phyloP scores from a whole-genome alignment of 2,797 vertebrate genomes.

The Brotula barbata region DNA sequence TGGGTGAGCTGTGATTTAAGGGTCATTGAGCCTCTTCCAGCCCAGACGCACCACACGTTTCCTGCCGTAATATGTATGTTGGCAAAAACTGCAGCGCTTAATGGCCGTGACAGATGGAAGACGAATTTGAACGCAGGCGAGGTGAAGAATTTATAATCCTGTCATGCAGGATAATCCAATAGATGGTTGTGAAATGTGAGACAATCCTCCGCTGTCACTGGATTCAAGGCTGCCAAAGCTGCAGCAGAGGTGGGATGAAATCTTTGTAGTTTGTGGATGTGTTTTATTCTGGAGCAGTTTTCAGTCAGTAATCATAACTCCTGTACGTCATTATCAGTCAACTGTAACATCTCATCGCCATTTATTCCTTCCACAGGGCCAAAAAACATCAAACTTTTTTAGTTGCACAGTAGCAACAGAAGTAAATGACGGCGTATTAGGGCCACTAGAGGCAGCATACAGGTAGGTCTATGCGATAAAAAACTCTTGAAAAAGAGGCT shows the following conservation, averaged over 20 bases:
- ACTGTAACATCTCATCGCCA: neutral
- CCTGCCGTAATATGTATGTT: conserved; percentile 1
- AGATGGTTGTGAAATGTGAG: neutral
- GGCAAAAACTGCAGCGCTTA: conserved; percentile 6
- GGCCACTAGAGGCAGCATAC: no score
- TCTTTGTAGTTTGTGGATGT: neutral
- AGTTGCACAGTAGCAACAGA: neutral
- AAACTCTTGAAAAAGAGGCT: no score
- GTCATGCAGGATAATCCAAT: conserved; percentile 1
- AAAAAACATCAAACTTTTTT: conserved; percentile 2
- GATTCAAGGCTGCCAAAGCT: neutral
- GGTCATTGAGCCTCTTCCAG: neutral
- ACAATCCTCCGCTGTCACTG: neutral
- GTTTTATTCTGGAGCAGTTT: conserved; percentile 17
- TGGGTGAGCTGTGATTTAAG: conserved; percentile 3
- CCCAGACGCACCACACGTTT: neutral
- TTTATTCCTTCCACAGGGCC: neutral
- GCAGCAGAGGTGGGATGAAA: neutral
- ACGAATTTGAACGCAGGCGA: neutral
- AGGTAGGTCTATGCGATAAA: no score
- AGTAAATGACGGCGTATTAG: neutral
- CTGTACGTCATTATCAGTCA: neutral
- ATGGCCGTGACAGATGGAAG: conserved; percentile 20
- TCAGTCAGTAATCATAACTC: neutral
- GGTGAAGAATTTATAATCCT: neutral